Evolutionary conservation across 2,888 invertebrate genomes (phyloP), one percentile per base, ranked within the genome.

Genomic region (Eutolmus rufibarbis): DNA sequence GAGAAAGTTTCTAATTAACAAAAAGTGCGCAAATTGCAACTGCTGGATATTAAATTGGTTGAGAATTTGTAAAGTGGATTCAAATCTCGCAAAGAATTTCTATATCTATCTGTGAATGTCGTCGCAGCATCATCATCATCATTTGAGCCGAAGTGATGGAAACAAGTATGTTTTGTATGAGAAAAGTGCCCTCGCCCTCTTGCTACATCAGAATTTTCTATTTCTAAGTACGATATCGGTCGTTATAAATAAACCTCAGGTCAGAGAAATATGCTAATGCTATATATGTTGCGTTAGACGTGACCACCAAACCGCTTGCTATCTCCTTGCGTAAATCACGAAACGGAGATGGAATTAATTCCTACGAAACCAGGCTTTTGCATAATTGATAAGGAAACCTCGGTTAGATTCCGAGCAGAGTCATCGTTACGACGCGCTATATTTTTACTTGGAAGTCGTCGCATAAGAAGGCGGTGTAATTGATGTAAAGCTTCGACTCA

Each of bases 241-340:
- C 23, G 56, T 81, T 81, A 82, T 82, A 82, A 82, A 82, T 82
- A 82, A 66, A 82, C 16, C 56, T 14, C n/a, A 57, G 51, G 34
- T 51, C 79, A 16, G n/a, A 34, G 66, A 56, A 81, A 81, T 81
- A 81, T 81, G 56, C 56, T 81, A 56, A 81, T 81, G 56, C 16
- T 56, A 81, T 43, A 5, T 56, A 81, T 43, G 31, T 56, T 37
- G 2, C 12, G 28, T 9, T 19, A 12, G 51, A 34, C 34, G 82
- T 57, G 76, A 34, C 76, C 76, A 76, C 23, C 14, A n/a, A 16
- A 31, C 14, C 37, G 12, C 19, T 76, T 28, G 66, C 9, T 12
- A 12, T 12, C 40, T 34, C 1, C 1, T 34, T 9, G 34, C 34
- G 76, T 40, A 76, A 76, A 76, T 37, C 40, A 76, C n/a, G 34